Conservation (phyloP, 2,888 invertebrate species). For the Euplagia quadripunctaria region DNA sequence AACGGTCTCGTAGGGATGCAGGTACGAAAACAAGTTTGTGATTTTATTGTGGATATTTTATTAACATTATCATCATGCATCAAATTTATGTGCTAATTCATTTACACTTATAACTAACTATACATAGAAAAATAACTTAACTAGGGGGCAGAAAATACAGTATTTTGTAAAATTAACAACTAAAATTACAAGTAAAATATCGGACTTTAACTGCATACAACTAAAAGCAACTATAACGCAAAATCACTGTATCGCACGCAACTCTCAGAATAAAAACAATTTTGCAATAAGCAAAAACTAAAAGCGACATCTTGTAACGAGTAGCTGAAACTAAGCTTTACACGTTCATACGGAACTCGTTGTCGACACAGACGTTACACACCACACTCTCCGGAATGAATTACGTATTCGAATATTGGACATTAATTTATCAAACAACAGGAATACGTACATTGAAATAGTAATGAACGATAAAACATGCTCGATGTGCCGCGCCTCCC, state of each 20-base stretch:
- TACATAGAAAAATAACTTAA: conserved; percentile 88
- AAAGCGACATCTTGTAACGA: conserved; percentile 63
- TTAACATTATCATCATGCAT: conserved; percentile 88
- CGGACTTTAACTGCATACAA: conserved; percentile 81
- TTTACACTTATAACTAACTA: conserved; percentile 87
- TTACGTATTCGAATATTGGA: conserved; percentile 75
- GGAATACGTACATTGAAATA: conserved; percentile 74
- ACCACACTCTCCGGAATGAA: conserved; percentile 65
- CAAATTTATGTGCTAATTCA: conserved; percentile 86
- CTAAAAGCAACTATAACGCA: conserved; percentile 82
- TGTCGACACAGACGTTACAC: conserved; percentile 59
- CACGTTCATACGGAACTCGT: conserved; percentile 47
- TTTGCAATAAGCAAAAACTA: conserved; percentile 54
- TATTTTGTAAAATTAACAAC: conserved; percentile 84
- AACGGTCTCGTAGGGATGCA: not conserved
- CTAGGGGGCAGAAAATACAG: conserved; percentile 86
- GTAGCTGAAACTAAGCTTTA: conserved; percentile 54
- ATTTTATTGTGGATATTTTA: conserved; percentile 87
- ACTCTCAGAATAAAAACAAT: conserved; percentile 79
- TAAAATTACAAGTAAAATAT: conserved; percentile 81
- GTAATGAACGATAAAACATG: conserved; percentile 65
- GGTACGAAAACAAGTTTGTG: conserved; percentile 68
- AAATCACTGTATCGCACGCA: conserved; percentile 75
- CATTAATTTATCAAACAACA: conserved; percentile 73
- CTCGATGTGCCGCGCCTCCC: conserved; percentile 33